phyloP scores from a whole-genome alignment of 2,797 vertebrate species.

The Dryobates pubescens region DNA sequence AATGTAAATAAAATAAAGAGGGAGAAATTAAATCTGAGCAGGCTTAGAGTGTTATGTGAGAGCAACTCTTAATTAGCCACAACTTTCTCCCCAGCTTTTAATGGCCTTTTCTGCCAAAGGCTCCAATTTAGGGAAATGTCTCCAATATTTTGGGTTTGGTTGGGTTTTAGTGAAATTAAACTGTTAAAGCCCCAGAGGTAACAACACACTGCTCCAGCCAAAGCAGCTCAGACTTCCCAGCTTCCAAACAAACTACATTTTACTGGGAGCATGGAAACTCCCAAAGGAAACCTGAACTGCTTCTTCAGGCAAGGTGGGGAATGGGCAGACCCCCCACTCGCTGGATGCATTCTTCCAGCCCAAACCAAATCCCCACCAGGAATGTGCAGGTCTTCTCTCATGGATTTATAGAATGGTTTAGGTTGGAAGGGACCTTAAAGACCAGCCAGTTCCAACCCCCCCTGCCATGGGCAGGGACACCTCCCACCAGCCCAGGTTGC shows the following conservation, averaged over 20 bases:
- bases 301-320: neutral
- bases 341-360: neutral
- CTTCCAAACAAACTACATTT: neutral
- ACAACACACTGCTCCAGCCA: neutral
- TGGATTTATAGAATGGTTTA: too few species aligned
- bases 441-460: too few species aligned
- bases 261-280: neutral
- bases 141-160: neutral
- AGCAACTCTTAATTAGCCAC: neutral
- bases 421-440: too few species aligned
- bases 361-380: neutral
- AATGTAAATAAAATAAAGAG: neutral
- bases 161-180: neutral
- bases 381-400: neutral
- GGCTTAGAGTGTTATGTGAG: neutral
- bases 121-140: conserved; percentile 1
- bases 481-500: too few species aligned
- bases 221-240: neutral
- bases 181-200: neutral
- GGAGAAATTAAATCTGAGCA: neutral
- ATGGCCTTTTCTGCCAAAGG: conserved; percentile 1
- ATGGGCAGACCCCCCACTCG: neutral
- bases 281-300: neutral
- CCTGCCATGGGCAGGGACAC: too few species aligned
- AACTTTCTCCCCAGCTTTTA: neutral